phyloP scores from a whole-genome alignment of 2,888 invertebrate species.

The Sinotaia quadrata region DNA sequence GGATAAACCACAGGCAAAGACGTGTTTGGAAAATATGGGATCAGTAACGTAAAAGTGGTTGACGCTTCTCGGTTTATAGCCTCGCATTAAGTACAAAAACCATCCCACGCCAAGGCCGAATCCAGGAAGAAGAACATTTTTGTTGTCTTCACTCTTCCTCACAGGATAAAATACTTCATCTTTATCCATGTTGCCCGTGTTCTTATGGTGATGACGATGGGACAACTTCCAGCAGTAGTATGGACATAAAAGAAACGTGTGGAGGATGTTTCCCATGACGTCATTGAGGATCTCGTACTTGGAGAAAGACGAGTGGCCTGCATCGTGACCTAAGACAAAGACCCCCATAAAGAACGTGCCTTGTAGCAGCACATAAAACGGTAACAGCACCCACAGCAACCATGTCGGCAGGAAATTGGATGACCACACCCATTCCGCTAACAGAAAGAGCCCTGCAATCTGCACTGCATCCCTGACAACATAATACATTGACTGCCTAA shows the following conservation, averaged over 20 bases:
- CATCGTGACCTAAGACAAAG: constrained; percentile 68
- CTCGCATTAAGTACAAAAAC: constrained; percentile 60
- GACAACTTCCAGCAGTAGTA: constrained; percentile 68
- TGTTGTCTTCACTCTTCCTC: constrained; percentile 38
- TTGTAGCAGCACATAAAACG: constrained; percentile 62
- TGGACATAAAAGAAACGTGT: constrained; percentile 62
- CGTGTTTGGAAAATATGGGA: constrained; percentile 53
- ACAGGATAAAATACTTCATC: constrained; percentile 69
- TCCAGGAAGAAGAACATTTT: constrained; percentile 34
- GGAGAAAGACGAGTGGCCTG: constrained; percentile 68
- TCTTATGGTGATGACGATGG: constrained; percentile 66
- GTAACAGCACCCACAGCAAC: constrained; percentile 19
- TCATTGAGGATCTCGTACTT: constrained; percentile 57
- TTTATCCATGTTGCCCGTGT: constrained; percentile 67
- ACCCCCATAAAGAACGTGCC: constrained; percentile 65
- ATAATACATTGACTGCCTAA: constrained; percentile 59
- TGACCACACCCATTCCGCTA: constrained; percentile 37
- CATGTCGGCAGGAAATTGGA: constrained; percentile 7
- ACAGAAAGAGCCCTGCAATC: constrained; percentile 43
- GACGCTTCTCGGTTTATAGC: constrained; percentile 61
- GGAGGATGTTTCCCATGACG: constrained; percentile 58
- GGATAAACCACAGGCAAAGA: constrained; percentile 48
- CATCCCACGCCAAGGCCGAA: constrained; percentile 62
- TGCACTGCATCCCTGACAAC: constrained; percentile 55
- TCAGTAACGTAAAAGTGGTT: constrained; percentile 37